A percentile compares a stretch with the other conserved stretches of the same genome.
Conservation (phyloP, 2,113 vertebrate genomes). For the Osmerus mordax region DNA sequence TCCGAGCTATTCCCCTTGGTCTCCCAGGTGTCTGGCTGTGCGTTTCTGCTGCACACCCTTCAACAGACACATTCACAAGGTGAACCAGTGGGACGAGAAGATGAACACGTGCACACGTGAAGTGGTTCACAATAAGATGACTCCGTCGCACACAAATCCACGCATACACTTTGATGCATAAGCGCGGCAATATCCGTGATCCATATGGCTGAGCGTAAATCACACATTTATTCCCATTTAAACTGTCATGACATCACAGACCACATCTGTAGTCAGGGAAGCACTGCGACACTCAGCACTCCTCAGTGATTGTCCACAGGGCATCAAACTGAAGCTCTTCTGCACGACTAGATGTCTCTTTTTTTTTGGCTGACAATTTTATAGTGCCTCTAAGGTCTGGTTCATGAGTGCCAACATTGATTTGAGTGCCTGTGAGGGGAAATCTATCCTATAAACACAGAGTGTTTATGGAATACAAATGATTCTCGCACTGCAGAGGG, state of each 20-base stretch:
- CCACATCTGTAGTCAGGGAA: constrained; percentile 1
- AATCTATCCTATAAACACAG: constrained; percentile 60
- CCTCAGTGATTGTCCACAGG: constrained; percentile 18
- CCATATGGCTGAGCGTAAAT: neutral
- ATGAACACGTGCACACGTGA: neutral
- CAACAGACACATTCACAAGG: constrained; percentile 46
- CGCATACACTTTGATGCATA: neutral
- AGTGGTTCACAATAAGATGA: neutral
- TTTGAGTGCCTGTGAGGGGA: constrained; percentile 58
- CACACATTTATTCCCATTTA: constrained; percentile 9
- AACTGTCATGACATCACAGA: neutral
- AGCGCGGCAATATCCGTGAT: neutral
- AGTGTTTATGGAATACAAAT: constrained; percentile 70
- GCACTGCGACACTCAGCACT: neutral
- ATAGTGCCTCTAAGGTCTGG: constrained; percentile 54
- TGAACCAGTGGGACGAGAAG: constrained; percentile 16
- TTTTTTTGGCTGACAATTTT: constrained; percentile 35
- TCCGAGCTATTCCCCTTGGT: constrained; percentile 66
- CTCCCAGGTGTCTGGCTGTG: constrained; percentile 66
- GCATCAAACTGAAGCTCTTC: constrained; percentile 18
- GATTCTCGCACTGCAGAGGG: constrained; percentile 36
- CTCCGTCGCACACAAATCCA: neutral
- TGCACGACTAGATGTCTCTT: neutral
- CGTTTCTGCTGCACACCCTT: constrained; percentile 74
- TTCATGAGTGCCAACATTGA: constrained; percentile 63